Conservation (phyloP, 2,888 invertebrate species). For the Bellardia pandia region DNA sequence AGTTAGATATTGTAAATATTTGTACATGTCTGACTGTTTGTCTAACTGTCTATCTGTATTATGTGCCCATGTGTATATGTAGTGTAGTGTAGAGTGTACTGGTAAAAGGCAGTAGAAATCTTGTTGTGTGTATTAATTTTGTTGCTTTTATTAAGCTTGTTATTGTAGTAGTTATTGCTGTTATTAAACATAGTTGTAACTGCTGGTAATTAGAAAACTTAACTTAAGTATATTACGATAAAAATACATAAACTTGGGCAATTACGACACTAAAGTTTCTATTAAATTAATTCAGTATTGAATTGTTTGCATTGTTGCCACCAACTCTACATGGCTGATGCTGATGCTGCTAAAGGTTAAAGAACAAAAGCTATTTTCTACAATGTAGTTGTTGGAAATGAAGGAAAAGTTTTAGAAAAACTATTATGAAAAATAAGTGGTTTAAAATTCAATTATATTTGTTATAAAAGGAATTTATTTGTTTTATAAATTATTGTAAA, state of each 20-base stretch:
- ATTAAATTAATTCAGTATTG: constrained; percentile 58
- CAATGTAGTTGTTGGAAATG: neutral
- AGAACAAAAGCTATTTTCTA: neutral
- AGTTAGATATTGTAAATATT: neutral
- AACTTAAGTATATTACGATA: constrained; percentile 43
- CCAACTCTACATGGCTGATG: neutral
- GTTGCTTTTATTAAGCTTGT: constrained; percentile 31
- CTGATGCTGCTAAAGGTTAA: neutral
- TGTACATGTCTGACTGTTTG: neutral
- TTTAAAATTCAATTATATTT: too few species aligned
- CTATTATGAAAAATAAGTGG: too few species aligned
- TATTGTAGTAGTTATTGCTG: constrained; percentile 11
- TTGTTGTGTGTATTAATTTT: constrained; percentile 14
- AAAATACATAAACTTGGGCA: constrained; percentile 60
- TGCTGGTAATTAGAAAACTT: constrained; percentile 61
- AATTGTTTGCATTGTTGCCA: constrained; percentile 36
- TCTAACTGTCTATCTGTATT: neutral
- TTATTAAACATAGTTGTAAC: constrained; percentile 18
- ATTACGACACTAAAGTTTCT: constrained; percentile 63
- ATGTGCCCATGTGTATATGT: neutral
- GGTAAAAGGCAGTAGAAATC: neutral
- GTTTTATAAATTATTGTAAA: too few species aligned
- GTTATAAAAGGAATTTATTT: too few species aligned
- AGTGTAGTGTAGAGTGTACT: too few species aligned
- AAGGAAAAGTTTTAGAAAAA: neutral